Evolutionary conservation across 2,888 invertebrate species (phyloP), one percentile per base, ranked within the genome.

Genomic region (Cetonia aurata): DNA sequence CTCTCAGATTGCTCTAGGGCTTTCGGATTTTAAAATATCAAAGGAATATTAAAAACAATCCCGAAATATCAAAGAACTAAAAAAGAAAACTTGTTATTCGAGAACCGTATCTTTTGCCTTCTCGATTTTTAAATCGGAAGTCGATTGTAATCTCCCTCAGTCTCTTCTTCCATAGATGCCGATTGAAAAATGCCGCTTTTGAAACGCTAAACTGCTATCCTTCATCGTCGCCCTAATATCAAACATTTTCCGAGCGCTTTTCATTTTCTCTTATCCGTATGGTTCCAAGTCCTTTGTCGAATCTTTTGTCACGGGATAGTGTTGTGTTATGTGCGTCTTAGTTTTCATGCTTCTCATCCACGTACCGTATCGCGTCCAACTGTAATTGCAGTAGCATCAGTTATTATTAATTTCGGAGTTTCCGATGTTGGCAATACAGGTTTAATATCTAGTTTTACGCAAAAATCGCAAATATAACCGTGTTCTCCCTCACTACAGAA

Each of bases 271-370:
- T 15, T 41, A 25, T 65, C 13, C 37, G 33, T 50, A 17, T 15
- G 17, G 50, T 17, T 19, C 9, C 3, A 17, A 15, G 19, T 9
- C 50, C 17, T 41, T 52, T 41, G 62, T 52, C 46, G 10, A 46
- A 46, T n/a, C 50, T 33, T 65, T 65, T 65, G 62, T 65, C 41
- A 65, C 50, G 50, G 17, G 62, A 65, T 65, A 65, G 50, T 65
- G 62, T 65, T 65, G 41, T 65, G 31, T 42, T 8, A 6, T 17
- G 41, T 37, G 10, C 48, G 25, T 19, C 46, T 59, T 59, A 19
- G 52, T 25, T 52, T 25, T 19, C n/a, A 25, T 12, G 15, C n/a
- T 25, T 65, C 62, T 50, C 62, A 15, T 65, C 37, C n/a, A 13
- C 33, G 48, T 48, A 13, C 37, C 41, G 10, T 37, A 65, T 37